These are phyloP conservation scores for Pterostichus madidus DNA, from an alignment of 2,888 invertebrate species.

Conservation along the genomic window DNA sequence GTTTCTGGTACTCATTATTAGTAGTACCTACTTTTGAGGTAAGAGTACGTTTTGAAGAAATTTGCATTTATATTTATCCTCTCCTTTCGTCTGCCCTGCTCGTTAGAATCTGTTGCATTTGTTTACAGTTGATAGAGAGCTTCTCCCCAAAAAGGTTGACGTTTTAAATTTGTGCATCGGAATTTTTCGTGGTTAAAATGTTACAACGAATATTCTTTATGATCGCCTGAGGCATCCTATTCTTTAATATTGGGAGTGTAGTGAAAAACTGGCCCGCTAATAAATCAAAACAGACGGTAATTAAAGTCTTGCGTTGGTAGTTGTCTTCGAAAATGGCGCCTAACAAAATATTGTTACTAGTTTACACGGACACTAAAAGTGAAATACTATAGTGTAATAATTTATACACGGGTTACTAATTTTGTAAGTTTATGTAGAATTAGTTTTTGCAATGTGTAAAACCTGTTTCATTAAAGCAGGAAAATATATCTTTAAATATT, in stretches of 20 bases:
- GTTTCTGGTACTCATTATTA: too few relatives aligned
- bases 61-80: too few relatives aligned
- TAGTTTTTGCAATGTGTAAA: too few relatives aligned
- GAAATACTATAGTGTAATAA: not conserved
- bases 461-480: too few relatives aligned
- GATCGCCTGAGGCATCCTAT: constrained; percentile 27
- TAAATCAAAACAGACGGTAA: constrained; percentile 56
- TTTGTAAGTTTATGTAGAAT: not conserved
- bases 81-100: too few relatives aligned
- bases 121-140: too few relatives aligned
- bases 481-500: too few relatives aligned
- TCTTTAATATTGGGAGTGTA: constrained; percentile 45
- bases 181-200: constrained; percentile 40
- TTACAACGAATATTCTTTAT: constrained; percentile 55
- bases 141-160: too few relatives aligned
- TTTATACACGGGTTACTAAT: not conserved
- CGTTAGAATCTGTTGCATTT: too few relatives aligned
- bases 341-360: constrained; percentile 30
- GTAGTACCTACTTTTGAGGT: too few relatives aligned
- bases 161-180: constrained; percentile 26
- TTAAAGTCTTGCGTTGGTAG: constrained; percentile 53
- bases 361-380: not conserved
- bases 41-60: too few relatives aligned
- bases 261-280: constrained; percentile 47
- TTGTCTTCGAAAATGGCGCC: constrained; percentile 51